Evolutionary conservation across 2,113 vertebrate species (phyloP).

Genomic region (Chamaea fasciata): DNA sequence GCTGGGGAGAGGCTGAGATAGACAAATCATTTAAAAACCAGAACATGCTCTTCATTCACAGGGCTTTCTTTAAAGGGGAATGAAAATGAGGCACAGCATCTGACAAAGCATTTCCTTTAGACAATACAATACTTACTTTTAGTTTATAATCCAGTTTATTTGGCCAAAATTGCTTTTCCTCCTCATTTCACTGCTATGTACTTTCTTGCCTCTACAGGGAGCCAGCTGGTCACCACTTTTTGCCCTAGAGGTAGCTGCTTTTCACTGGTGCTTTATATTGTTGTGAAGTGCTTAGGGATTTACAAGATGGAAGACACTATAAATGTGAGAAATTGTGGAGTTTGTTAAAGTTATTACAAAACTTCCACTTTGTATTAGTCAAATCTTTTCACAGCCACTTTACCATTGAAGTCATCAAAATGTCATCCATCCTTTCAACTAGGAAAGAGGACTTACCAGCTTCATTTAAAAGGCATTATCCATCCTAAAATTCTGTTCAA

Average conservation of each 20-base stretch:
- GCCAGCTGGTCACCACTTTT: conserved; percentile 43
- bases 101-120: conserved; percentile 53
- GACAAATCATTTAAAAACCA: conserved; percentile 54
- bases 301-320: conserved; percentile 56
- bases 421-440: conserved; percentile 45
- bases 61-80: conserved; percentile 17
- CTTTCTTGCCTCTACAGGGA: background rate
- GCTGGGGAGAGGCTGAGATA: conserved; percentile 35
- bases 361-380: conserved; percentile 52
- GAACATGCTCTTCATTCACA: conserved; percentile 35
- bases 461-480: background rate
- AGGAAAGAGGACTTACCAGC: background rate
- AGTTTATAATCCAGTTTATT: conserved; percentile 53
- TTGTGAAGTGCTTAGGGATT: conserved; percentile 50
- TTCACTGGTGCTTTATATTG: conserved; percentile 53
- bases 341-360: conserved; percentile 51
- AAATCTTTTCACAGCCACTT: conserved; percentile 48
- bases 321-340: conserved; percentile 51
- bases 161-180: conserved; percentile 5
- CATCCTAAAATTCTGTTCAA: background rate
- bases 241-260: conserved; percentile 54
- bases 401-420: conserved; percentile 51
- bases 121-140: conserved; percentile 48
- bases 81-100: conserved; percentile 7
- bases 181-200: conserved; percentile 4